Evolutionary conservation across 2,888 invertebrate genomes (phyloP), one percentile per base, ranked within the genome.

Genomic region (Dione vanillae): DNA sequence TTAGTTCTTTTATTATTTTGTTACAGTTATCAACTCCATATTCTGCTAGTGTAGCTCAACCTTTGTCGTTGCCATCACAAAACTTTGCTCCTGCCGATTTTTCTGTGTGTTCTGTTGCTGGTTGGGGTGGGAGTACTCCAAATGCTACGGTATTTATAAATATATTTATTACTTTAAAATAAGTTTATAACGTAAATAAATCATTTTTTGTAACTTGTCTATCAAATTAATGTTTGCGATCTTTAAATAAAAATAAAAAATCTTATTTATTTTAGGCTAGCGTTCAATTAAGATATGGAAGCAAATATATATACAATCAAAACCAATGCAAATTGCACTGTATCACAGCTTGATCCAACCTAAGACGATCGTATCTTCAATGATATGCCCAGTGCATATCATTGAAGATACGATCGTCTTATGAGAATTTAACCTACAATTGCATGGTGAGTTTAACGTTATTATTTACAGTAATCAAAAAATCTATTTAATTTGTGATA

Each of bases 311-410:
- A 5, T 86, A 83, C 78, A 83, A 77, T 51, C 84, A 84, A 37
- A 37, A 75, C 0, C 47, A 81, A 0, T 89, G 89, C 71, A 76
- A 78, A n/a, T n/a, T 0, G 10, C 10, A 0, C 41, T 84, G 2
- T 85, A 79, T 74, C 85, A 81, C 61, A n/a, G 37, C 0, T 12
- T 67, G 0, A 1, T 69, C 0, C 65, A 43, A 0, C 12, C 43
- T 0, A 69, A 80, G 1, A 88, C 88, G 58, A 78, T 89, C 19
- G 74, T 82, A 14, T 74, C 80, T 0, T 73, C 78, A 0, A 87
- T 86, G 85, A 47, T 89, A 1, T 89, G 89, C 67, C 87, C 89
- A 11, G 80, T 80, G 7, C 83, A n/a, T n/a, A n/a, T n/a, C n/a
- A n/a, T n/a, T n/a, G n/a, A n/a, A n/a, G n/a, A n/a, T n/a, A n/a